phyloP scores from a whole-genome alignment of 2,888 invertebrate genomes.

The Neoascia interrupta region DNA sequence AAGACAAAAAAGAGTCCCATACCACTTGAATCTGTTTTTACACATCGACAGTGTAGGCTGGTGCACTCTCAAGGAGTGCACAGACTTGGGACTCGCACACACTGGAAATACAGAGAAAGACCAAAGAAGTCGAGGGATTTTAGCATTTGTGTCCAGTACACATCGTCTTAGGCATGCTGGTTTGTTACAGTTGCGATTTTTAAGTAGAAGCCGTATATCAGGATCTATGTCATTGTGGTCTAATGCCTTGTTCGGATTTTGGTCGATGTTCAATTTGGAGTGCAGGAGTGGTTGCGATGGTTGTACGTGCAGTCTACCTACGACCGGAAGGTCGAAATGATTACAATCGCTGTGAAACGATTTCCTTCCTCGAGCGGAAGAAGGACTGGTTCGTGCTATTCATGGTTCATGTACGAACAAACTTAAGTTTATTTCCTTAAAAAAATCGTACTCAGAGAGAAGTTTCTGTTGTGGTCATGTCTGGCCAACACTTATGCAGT shows the following conservation, averaged over 20 bases:
- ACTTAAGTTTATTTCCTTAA: too few species aligned
- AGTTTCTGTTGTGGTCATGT: too few species aligned
- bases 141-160: constrained; percentile 67
- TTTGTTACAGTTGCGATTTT: constrained; percentile 67
- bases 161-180: constrained; percentile 64
- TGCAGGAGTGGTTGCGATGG: background rate
- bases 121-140: constrained; percentile 43
- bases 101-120: background rate
- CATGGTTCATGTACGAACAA: too few species aligned
- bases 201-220: constrained; percentile 65
- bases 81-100: background rate
- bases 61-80: constrained; percentile 33
- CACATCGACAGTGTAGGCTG: constrained; percentile 54
- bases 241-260: constrained; percentile 58
- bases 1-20: constrained; percentile 26
- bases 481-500: too few species aligned
- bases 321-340: constrained; percentile 65
- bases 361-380: constrained; percentile 53
- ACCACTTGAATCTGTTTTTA: constrained; percentile 47
- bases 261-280: constrained; percentile 56
- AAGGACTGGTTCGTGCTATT: too few species aligned
- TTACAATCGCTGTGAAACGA: constrained; percentile 69
- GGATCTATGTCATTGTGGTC: constrained; percentile 69
- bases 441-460: too few species aligned
- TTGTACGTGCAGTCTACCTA: constrained; percentile 61